These are phyloP conservation scores for Machaerirhynchus nigripectus DNA, from an alignment of 2,113 vertebrate genomes.

Conservation along the genomic window DNA sequence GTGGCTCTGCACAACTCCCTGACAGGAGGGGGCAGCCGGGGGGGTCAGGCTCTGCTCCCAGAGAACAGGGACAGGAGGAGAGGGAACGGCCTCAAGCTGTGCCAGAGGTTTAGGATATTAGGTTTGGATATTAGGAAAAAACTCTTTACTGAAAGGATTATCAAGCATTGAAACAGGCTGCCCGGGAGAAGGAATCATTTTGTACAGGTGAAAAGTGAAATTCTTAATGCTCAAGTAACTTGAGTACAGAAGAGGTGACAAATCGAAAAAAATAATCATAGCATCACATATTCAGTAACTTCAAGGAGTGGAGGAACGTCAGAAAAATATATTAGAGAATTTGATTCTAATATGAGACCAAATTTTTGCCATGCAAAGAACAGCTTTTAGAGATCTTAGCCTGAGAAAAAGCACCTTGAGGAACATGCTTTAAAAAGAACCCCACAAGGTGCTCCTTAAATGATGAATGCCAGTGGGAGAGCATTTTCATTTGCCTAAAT, in stretches of 20 bases:
- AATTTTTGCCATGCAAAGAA: background rate
- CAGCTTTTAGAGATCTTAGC: background rate
- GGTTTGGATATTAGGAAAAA: background rate
- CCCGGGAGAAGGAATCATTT: fast-evolving
- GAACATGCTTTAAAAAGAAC: background rate
- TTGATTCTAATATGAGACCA: background rate
- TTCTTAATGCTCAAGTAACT: background rate
- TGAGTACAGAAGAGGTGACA: background rate
- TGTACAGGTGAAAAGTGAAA: background rate
- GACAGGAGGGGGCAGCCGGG: background rate
- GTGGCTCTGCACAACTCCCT: background rate
- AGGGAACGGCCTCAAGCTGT: background rate
- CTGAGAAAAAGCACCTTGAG: background rate
- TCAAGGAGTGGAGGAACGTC: background rate
- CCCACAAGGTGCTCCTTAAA: background rate
- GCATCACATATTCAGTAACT: background rate
- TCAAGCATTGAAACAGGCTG: background rate
- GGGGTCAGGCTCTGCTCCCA: background rate
- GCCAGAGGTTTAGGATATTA: background rate
- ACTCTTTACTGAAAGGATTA: background rate
- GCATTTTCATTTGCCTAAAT: background rate
- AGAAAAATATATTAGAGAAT: background rate
- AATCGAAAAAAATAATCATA: background rate
- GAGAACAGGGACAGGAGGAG: background rate
- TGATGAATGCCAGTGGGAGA: background rate